Evolutionary conservation across 2,113 vertebrate species (phyloP).

Genomic region (Bungarus multicinctus): DNA sequence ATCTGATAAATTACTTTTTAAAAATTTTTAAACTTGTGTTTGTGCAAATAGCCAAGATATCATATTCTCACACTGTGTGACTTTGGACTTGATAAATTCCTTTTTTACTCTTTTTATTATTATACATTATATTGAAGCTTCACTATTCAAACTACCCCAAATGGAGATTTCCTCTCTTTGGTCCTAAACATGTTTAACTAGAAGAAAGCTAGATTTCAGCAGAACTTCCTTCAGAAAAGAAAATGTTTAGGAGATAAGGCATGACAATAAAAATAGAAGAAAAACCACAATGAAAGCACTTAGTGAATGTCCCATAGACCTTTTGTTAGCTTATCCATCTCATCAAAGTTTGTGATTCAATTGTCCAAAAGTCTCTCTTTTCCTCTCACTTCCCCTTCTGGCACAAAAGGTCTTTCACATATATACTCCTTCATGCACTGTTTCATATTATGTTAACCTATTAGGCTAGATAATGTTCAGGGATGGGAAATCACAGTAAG

Average conservation of each 20-base stretch:
- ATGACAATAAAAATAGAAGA: background rate
- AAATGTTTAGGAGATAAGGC: background rate
- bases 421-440: background rate
- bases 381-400: constrained; percentile 12
- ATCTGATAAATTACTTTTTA: background rate
- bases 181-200: background rate
- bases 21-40: background rate
- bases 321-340: constrained; percentile 55
- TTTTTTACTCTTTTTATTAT: constrained; percentile 32
- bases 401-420: constrained; percentile 22
- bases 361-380: constrained; percentile 25
- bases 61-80: constrained; percentile 15
- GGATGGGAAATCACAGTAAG: constrained; percentile 46
- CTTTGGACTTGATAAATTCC: background rate
- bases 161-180: background rate
- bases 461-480: background rate
- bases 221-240: background rate
- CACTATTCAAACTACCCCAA: constrained; percentile 28
- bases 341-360: constrained; percentile 12
- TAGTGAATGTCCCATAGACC: constrained; percentile 48
- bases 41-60: background rate
- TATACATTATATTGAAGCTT: constrained; percentile 40
- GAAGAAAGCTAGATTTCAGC: background rate
- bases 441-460: constrained; percentile 18
- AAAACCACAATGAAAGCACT: constrained; percentile 15